Conservation (phyloP, 2,797 vertebrate species). For the Staurois parvus region DNA sequence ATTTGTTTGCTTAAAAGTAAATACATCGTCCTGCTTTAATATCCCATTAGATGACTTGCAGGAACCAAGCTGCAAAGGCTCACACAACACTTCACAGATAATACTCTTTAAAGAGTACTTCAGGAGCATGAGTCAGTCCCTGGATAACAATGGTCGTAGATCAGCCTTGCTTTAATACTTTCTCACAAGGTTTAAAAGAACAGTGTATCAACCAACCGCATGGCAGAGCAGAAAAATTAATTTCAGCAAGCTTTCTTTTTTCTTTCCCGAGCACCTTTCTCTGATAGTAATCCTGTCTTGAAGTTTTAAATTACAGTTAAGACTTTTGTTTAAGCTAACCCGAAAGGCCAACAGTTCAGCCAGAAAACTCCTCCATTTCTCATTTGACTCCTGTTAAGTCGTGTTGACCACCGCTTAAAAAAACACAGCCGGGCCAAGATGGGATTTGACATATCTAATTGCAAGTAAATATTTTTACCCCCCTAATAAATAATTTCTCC, state of each 20-base stretch:
- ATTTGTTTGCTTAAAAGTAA: slow-evolving; percentile 72
- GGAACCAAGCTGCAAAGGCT: slow-evolving; percentile 67
- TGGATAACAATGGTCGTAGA: slow-evolving; percentile 67
- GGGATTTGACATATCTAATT: slow-evolving; percentile 46
- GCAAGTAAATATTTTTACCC: slow-evolving; percentile 57
- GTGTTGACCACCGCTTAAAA: slow-evolving; percentile 38
- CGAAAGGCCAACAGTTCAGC: slow-evolving; percentile 57
- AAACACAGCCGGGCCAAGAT: slow-evolving; percentile 31
- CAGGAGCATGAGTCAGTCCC: slow-evolving; percentile 67
- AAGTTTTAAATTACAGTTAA: slow-evolving; percentile 64
- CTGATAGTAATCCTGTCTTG: slow-evolving; percentile 27
- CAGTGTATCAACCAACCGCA: slow-evolving; percentile 56
- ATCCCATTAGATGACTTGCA: slow-evolving; percentile 66
- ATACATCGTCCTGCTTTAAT: slow-evolving; percentile 68
- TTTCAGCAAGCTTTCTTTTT: slow-evolving; percentile 37
- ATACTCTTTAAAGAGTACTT: slow-evolving; percentile 68
- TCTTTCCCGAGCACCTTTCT: slow-evolving; percentile 54
- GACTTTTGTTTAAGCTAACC: slow-evolving; percentile 33
- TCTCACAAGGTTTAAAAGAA: slow-evolving; percentile 65
- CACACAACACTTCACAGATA: slow-evolving; percentile 70
- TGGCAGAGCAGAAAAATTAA: slow-evolving; percentile 61
- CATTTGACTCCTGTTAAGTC: slow-evolving; percentile 37
- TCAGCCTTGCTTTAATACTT: slow-evolving; percentile 66
- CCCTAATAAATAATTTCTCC: slow-evolving; percentile 52
- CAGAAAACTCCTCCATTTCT: slow-evolving; percentile 53